Evolutionary conservation across 1,140 invertebrate species (phyloP).

Genomic region (Formica exsecta): DNA sequence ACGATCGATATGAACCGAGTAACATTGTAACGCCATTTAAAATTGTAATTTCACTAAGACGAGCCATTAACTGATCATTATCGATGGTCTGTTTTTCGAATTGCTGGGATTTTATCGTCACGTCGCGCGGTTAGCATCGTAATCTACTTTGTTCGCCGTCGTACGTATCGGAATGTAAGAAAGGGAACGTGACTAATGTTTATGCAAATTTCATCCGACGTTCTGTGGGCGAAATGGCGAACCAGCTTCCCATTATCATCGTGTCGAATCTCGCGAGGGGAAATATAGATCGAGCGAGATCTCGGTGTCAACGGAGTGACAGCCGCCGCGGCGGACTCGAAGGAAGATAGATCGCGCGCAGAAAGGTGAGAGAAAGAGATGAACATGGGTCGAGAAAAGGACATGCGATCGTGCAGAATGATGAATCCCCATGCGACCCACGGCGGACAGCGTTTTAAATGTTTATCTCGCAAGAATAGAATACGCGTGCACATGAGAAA

Average conservation of each 20-base stretch:
- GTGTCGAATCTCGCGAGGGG: slow-evolving; percentile 31
- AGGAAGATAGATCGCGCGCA: slow-evolving; percentile 68
- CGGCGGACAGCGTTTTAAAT: slow-evolving; percentile 53
- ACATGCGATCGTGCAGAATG: slow-evolving; percentile 30
- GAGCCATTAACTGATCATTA: not conserved
- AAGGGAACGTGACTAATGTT: slow-evolving; percentile 58
- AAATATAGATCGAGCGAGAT: slow-evolving; percentile 53
- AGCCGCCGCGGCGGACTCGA: slow-evolving; percentile 50
- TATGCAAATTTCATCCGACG: slow-evolving; percentile 47
- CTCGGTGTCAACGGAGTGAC: slow-evolving; percentile 39
- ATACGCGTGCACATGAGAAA: slow-evolving; percentile 21
- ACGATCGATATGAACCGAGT: slow-evolving; percentile 42
- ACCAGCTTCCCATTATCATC: slow-evolving; percentile 40
- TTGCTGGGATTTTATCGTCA: slow-evolving; percentile 25
- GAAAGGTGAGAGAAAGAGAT: slow-evolving; percentile 31
- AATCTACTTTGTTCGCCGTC: slow-evolving; percentile 10
- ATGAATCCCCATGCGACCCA: slow-evolving; percentile 41
- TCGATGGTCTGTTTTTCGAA: slow-evolving; percentile 17
- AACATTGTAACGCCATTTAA: slow-evolving; percentile 17
- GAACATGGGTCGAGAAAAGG: not conserved
- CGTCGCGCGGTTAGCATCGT: slow-evolving; percentile 7
- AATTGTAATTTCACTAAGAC: slow-evolving; percentile 37
- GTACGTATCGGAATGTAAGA: slow-evolving; percentile 33
- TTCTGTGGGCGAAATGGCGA: slow-evolving; percentile 33
- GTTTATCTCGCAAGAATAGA: slow-evolving; percentile 54